A percentile compares a stretch with the other conserved stretches of the same genome.
These are phyloP conservation scores for Goniozus legneri DNA, from an alignment of 1,140 invertebrate species.

Conservation along the genomic window DNA sequence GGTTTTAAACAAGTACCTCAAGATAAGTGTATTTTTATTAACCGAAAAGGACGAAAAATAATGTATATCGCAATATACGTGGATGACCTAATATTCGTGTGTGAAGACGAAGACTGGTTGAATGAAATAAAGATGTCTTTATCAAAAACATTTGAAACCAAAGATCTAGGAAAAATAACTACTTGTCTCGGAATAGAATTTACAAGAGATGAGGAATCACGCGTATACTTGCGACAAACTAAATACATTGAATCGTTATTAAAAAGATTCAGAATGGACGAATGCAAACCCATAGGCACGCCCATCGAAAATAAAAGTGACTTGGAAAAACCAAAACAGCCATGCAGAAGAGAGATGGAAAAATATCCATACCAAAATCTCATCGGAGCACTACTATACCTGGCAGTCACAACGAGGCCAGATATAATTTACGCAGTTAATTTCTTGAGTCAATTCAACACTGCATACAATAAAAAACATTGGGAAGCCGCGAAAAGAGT, in stretches of 20 bases:
- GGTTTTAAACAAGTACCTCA: too few relatives aligned
- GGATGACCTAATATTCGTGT: conserved; percentile 14
- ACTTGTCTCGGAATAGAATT: conserved; percentile 14
- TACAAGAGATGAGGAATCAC: background rate
- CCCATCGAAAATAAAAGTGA: conserved; percentile 24
- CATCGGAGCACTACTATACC: conserved; percentile 47
- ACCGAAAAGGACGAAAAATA: conserved; percentile 1
- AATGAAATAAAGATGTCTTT: conserved; percentile 5
- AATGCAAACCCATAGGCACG: conserved; percentile 25
- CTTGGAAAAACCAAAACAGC: conserved; percentile 7
- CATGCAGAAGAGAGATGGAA: conserved; percentile 2
- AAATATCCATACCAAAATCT: conserved; percentile 34
- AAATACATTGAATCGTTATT: conserved; percentile 10
- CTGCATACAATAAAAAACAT: background rate
- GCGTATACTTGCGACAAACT: conserved; percentile 11
- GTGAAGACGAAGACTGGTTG: conserved; percentile 2
- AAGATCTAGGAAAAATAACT: conserved; percentile 11
- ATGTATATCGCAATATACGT: conserved; percentile 11
- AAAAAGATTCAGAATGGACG: conserved; percentile 6
- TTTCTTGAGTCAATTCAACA: background rate
- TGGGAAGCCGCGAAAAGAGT: background rate
- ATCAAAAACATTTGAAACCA: conserved; percentile 9
- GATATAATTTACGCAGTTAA: background rate
- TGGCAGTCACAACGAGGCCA: conserved; percentile 26
- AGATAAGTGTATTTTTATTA: too few relatives aligned